Evolutionary conservation across 2,888 invertebrate species (phyloP).

Genomic region (Drosophila demipolita): DNA sequence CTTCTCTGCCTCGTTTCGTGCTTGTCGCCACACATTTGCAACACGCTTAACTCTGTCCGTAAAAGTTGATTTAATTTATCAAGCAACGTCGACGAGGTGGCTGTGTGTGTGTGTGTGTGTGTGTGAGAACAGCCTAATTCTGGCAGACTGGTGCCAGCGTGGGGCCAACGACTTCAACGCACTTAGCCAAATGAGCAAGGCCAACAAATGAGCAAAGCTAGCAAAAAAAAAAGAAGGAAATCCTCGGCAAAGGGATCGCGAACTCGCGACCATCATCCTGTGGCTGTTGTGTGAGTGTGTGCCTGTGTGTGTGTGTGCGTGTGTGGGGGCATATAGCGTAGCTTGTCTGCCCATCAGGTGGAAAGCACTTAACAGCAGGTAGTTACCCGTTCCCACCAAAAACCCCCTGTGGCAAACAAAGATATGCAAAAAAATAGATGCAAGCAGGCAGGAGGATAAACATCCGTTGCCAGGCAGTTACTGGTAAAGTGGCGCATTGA

Average conservation of each 20-base stretch:
- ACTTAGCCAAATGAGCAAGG: slow-evolving; percentile 81
- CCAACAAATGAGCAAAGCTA: slow-evolving; percentile 74
- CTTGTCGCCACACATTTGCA: slow-evolving; percentile 11
- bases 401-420: slow-evolving; percentile 26
- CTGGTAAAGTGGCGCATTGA: slow-evolving; percentile 51
- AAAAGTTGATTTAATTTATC: slow-evolving; percentile 67
- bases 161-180: slow-evolving; percentile 76
- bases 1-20: slow-evolving; percentile 23
- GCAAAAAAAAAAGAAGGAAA: slow-evolving; percentile 1
- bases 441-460: slow-evolving; percentile 44
- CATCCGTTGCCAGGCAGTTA: slow-evolving; percentile 44
- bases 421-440: slow-evolving; percentile 37
- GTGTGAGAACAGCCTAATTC: slow-evolving; percentile 65
- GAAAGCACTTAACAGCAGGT: slow-evolving; percentile 68
- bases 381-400: not conserved
- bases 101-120: not conserved
- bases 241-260: slow-evolving; percentile 2
- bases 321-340: slow-evolving; percentile 20
- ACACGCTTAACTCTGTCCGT: slow-evolving; percentile 35
- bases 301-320: slow-evolving; percentile 17
- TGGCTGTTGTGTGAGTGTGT: slow-evolving; percentile 38
- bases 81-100: slow-evolving; percentile 13
- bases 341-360: slow-evolving; percentile 67
- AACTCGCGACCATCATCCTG: slow-evolving; percentile 47
- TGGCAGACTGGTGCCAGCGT: slow-evolving; percentile 35